Percentiles rank a stretch among this genome's conserved stretches.
These are phyloP conservation scores for Pristis pectinata DNA, from an alignment of 2,797 vertebrate genomes.

Conservation along the genomic window DNA sequence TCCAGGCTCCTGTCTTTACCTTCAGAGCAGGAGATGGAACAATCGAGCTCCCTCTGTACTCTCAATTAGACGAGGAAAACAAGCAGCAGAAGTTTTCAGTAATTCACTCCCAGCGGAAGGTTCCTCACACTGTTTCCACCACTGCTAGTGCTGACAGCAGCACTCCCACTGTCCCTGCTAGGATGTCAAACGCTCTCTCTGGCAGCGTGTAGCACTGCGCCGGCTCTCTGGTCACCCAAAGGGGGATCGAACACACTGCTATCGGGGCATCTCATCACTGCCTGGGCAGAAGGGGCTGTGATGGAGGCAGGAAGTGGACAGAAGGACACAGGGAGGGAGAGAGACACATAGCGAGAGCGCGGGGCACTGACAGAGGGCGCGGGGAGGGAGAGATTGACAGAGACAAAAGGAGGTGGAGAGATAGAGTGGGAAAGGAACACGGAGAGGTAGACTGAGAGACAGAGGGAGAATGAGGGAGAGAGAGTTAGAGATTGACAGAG, in stretches of 20 bases:
- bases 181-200: slow-evolving; percentile 85
- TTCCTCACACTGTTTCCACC: slow-evolving; percentile 83
- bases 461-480: background rate
- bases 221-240: slow-evolving; percentile 66
- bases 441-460: background rate
- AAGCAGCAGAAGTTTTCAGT: slow-evolving; percentile 94
- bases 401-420: slow-evolving; percentile 52
- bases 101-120: slow-evolving; percentile 95
- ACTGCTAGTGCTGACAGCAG: slow-evolving; percentile 96
- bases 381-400: slow-evolving; percentile 51
- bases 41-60: slow-evolving; percentile 97
- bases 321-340: background rate
- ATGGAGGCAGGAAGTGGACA: too few relatives aligned
- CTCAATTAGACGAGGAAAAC: slow-evolving; percentile 96
- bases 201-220: slow-evolving; percentile 75
- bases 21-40: slow-evolving; percentile 98
- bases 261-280: too few relatives aligned
- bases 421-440: slow-evolving; percentile 47
- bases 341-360: background rate
- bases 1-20: slow-evolving; percentile 98
- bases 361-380: slow-evolving; percentile 37
- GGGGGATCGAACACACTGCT: too few relatives aligned
- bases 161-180: slow-evolving; percentile 72
- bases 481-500: background rate
- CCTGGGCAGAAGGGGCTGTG: too few relatives aligned